phyloP scores from a whole-genome alignment of 2,888 invertebrate species.

The Nymphalis polychloros region DNA sequence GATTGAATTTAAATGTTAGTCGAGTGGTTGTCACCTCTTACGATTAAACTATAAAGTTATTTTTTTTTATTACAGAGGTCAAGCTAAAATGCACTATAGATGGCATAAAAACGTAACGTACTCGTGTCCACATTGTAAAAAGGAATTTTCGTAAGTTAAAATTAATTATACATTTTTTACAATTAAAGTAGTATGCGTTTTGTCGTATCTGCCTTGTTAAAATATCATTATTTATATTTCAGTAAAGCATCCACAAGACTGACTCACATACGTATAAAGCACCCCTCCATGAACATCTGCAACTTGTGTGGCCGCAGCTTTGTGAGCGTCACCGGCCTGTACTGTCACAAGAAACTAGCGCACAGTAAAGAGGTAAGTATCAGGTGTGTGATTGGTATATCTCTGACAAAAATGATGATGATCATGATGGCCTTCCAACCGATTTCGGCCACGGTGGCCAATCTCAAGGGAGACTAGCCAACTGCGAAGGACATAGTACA shows the following conservation, averaged over 20 bases:
- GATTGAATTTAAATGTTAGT: too few relatives aligned
- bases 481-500: too few relatives aligned
- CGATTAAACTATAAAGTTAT: too few relatives aligned
- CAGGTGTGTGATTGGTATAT: too few relatives aligned
- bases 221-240: constrained; percentile 16
- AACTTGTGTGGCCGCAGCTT: constrained; percentile 70
- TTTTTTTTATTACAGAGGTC: constrained; percentile 57
- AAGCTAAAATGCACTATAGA: constrained; percentile 67
- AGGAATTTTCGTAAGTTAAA: constrained; percentile 64
- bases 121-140: constrained; percentile 67
- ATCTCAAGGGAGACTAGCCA: too few relatives aligned
- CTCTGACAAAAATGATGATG: too few relatives aligned
- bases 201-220: too few relatives aligned
- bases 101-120: constrained; percentile 75
- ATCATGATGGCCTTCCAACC: too few relatives aligned
- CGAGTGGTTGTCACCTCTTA: too few relatives aligned
- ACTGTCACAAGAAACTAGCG: constrained; percentile 61
- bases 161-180: too few relatives aligned
- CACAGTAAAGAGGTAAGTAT: constrained; percentile 58
- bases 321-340: constrained; percentile 64
- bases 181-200: too few relatives aligned
- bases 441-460: too few relatives aligned
- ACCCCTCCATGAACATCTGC: constrained; percentile 65
- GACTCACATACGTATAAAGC: constrained; percentile 67
- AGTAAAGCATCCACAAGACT: constrained; percentile 69